phyloP scores from a whole-genome alignment of 2,888 invertebrate species.

The Caenorhabditis sinica region DNA sequence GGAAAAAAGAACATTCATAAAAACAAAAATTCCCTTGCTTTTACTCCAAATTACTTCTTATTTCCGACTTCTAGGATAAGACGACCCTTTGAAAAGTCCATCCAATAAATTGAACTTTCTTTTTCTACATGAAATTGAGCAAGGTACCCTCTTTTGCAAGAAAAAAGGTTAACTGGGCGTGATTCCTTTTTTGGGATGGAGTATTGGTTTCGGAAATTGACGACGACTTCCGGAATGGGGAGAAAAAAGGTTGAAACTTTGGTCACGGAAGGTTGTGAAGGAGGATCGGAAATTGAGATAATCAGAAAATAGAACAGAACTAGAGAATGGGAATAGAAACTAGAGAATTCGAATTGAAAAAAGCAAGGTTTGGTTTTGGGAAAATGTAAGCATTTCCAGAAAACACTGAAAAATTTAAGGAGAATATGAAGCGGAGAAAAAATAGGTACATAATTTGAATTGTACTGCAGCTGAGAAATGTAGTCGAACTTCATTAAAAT shows the following conservation, averaged over 20 bases:
- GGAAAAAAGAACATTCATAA: constrained; percentile 10
- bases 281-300: not conserved
- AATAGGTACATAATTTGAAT: too few species aligned
- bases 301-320: too few species aligned
- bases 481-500: too few species aligned
- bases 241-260: not conserved
- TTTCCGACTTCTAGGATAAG: not conserved
- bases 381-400: too few species aligned
- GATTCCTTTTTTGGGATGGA: constrained; percentile 23
- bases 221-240: constrained; percentile 9
- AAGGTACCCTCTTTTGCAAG: constrained; percentile 21
- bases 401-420: too few species aligned
- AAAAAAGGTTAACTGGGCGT: constrained; percentile 22
- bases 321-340: too few species aligned
- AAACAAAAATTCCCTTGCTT: not conserved
- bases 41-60: not conserved
- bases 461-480: too few species aligned
- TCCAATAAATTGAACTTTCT: constrained; percentile 25
- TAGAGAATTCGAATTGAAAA: too few species aligned
- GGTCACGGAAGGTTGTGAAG: not conserved
- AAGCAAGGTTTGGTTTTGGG: too few species aligned
- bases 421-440: too few species aligned
- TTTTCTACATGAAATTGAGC: too few species aligned
- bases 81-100: not conserved
- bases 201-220: constrained; percentile 22